A percentile compares a stretch with the other conserved stretches of the same genome.
These are phyloP conservation scores for Pterocles burchelli DNA, from an alignment of 2,113 vertebrate genomes.

Conservation along the genomic window DNA sequence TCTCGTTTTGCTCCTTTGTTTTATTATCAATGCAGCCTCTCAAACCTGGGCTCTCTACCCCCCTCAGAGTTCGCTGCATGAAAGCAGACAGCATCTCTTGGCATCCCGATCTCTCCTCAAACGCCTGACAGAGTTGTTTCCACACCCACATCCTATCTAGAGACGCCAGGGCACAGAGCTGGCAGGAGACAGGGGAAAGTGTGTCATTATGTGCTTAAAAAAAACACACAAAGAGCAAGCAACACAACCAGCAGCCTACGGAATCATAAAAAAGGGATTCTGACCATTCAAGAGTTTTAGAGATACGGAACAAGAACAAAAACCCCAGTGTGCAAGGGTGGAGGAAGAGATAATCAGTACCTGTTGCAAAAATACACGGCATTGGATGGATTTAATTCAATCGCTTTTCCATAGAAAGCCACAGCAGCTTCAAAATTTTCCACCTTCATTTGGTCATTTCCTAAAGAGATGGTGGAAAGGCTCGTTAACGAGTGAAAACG, in stretches of 20 bases:
- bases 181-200: neutral
- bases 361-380: conserved; percentile 98
- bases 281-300: fast-evolving
- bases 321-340: no score
- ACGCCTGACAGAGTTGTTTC: neutral
- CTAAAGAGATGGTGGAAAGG: conserved; percentile 33
- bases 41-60: neutral
- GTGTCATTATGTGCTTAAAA: neutral
- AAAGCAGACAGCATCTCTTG: neutral
- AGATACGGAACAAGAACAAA: fast-evolving
- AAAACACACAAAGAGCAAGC: neutral
- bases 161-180: neutral
- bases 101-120: neutral
- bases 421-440: conserved; percentile 91
- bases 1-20: neutral
- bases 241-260: neutral
- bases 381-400: conserved; percentile 90
- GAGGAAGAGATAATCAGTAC: conserved; percentile 44
- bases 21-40: neutral
- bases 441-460: conserved; percentile 96
- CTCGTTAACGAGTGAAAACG: fast-evolving
- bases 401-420: conserved; percentile 91
- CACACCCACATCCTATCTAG: neutral
- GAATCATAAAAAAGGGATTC: neutral
- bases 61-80: neutral